Evolutionary conservation across 2,888 invertebrate genomes (phyloP).

Genomic region (Neoascia interrupta): DNA sequence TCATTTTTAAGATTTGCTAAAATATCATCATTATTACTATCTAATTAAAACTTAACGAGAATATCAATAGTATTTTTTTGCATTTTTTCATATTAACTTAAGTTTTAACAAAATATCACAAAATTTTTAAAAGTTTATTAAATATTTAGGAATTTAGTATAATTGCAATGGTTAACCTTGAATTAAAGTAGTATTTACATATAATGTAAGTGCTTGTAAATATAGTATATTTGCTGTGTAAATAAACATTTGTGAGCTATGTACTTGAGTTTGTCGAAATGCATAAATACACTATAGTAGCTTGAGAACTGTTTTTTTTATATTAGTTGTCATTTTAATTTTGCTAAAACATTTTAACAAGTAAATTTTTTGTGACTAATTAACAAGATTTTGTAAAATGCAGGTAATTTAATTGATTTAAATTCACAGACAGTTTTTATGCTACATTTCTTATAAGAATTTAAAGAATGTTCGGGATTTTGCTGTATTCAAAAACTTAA

Average conservation of each 20-base stretch:
- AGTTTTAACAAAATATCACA: conserved; percentile 63
- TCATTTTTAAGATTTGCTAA: neutral
- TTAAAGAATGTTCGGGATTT: too few relatives aligned
- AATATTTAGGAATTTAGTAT: conserved; percentile 39
- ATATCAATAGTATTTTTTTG: neutral
- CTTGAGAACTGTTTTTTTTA: neutral
- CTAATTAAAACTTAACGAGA: conserved; percentile 13
- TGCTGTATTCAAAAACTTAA: too few relatives aligned
- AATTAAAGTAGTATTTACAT: conserved; percentile 26
- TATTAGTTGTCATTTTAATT: conserved; percentile 6
- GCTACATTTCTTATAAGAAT: neutral
- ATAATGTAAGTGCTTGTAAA: conserved; percentile 50
- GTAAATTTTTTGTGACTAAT: neutral
- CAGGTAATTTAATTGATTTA: conserved; percentile 52
- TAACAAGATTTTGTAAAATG: conserved; percentile 17
- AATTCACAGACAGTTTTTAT: conserved; percentile 47
- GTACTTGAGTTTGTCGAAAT: conserved; percentile 2
- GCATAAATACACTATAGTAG: neutral
- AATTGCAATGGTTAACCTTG: conserved; percentile 28
- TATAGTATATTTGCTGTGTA: conserved; percentile 39
- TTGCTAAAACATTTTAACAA: too few relatives aligned
- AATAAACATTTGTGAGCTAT: conserved; percentile 40
- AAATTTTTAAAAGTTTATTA: conserved; percentile 43
- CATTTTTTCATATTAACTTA: conserved; percentile 16
- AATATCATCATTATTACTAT: conserved; percentile 2